Conservation (phyloP, 2,113 vertebrate genomes). For the Cyprinodon brontotheroides region DNA sequence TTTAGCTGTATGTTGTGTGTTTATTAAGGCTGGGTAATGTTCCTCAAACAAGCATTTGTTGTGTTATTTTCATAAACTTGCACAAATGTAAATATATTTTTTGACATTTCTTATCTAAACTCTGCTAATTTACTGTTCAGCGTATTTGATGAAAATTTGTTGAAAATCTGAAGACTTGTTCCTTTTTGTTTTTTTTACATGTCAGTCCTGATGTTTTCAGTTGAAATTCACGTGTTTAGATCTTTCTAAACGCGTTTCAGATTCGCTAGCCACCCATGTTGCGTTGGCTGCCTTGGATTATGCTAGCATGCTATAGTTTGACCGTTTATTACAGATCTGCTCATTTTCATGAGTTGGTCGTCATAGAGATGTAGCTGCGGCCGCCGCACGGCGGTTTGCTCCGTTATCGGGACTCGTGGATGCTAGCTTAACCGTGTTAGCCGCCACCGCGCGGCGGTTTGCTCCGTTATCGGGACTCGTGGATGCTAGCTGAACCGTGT, state of each 20-base stretch:
- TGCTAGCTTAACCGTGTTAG: background rate
- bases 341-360: background rate
- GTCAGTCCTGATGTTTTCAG: background rate
- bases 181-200: background rate
- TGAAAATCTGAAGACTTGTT: conserved; percentile 4
- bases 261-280: background rate
- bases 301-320: background rate
- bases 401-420: background rate
- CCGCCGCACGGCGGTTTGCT: background rate
- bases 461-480: background rate
- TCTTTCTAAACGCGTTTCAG: background rate
- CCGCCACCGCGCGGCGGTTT: too few species aligned
- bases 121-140: conserved; percentile 9
- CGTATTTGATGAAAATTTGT: conserved; percentile 13
- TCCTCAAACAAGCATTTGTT: conserved; percentile 7
- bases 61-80: conserved; percentile 8
- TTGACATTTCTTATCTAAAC: background rate
- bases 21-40: conserved; percentile 4
- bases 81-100: conserved; percentile 6
- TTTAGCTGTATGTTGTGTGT: conserved; percentile 6
- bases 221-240: background rate
- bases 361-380: background rate
- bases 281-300: too few species aligned
- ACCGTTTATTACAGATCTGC: background rate
- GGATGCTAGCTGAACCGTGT: background rate